Percentiles rank a stretch among this genome's conserved stretches.
Evolutionary conservation across 2,797 vertebrate species (phyloP).

Genomic region (Ceryle rudis): DNA sequence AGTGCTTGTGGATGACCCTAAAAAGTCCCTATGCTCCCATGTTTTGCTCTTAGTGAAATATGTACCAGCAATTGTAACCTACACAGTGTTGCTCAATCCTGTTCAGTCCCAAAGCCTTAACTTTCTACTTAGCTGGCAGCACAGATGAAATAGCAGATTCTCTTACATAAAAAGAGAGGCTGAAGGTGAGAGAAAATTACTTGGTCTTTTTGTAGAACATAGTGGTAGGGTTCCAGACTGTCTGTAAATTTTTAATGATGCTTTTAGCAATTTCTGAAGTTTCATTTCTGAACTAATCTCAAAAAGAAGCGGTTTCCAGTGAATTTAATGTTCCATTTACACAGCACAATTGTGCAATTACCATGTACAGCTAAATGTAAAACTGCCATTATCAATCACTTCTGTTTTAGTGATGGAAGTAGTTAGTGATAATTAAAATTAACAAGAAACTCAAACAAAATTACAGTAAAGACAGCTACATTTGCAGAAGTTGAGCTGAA

Average conservation of each 20-base stretch:
- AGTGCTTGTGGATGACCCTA: not conserved
- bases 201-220: not conserved
- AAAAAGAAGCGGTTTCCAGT: not conserved
- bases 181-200: not conserved
- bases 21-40: not conserved
- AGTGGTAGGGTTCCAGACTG: not conserved
- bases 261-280: constrained; percentile 53
- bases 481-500: not conserved
- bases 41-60: not conserved
- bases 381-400: not conserved
- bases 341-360: not conserved
- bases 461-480: constrained; percentile 24
- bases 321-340: not conserved
- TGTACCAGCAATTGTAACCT: not conserved
- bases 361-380: not conserved
- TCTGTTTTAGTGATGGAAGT: not conserved
- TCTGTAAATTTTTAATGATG: constrained; percentile 38
- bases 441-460: constrained; percentile 13
- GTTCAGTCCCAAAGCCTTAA: not conserved
- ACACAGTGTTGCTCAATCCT: not conserved
- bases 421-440: constrained; percentile 19
- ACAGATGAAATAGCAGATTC: not conserved
- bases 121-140: not conserved
- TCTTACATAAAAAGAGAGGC: not conserved
- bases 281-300: constrained; percentile 14